Evolutionary conservation across 2,797 vertebrate genomes (phyloP).

Genomic region (Orientallactaga sibirica): DNA sequence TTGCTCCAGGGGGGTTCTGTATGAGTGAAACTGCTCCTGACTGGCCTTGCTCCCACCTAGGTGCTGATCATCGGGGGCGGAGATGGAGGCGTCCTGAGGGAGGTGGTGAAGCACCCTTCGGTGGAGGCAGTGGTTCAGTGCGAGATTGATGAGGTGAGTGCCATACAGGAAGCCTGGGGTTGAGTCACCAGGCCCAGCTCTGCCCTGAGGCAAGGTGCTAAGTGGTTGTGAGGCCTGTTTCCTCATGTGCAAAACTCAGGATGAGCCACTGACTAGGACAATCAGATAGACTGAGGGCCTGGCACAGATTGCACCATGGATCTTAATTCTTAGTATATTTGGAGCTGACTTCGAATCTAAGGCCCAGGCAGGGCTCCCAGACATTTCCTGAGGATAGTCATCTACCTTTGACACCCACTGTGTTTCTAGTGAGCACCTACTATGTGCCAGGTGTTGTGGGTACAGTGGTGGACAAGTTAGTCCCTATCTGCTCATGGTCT

Average conservation of each 20-base stretch:
- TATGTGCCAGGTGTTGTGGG: neutral
- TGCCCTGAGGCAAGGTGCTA: neutral
- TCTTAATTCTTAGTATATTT: neutral
- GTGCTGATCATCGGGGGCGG: slow-evolving; percentile 98
- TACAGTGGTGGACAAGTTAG: neutral
- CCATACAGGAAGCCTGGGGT: neutral
- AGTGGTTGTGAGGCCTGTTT: neutral
- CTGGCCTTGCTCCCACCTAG: slow-evolving; percentile 82
- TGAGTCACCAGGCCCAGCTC: neutral
- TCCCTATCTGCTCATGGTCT: too few relatives aligned
- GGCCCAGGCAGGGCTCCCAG: neutral
- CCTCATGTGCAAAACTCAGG: neutral
- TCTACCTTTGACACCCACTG: neutral
- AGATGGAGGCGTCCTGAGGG: slow-evolving; percentile 96
- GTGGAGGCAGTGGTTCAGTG: slow-evolving; percentile 97
- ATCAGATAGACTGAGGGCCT: neutral
- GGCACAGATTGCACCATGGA: rapidly evolving
- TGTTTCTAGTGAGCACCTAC: neutral
- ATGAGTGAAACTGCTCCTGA: neutral
- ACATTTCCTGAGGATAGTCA: neutral
- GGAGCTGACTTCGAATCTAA: neutral
- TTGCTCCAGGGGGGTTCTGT: neutral
- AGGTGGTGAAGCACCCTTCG: slow-evolving; percentile 95
- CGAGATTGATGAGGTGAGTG: slow-evolving; percentile 96
- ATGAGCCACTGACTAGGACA: neutral